Evolutionary conservation across 2,113 vertebrate genomes (phyloP).

Genomic region (Natator depressus): DNA sequence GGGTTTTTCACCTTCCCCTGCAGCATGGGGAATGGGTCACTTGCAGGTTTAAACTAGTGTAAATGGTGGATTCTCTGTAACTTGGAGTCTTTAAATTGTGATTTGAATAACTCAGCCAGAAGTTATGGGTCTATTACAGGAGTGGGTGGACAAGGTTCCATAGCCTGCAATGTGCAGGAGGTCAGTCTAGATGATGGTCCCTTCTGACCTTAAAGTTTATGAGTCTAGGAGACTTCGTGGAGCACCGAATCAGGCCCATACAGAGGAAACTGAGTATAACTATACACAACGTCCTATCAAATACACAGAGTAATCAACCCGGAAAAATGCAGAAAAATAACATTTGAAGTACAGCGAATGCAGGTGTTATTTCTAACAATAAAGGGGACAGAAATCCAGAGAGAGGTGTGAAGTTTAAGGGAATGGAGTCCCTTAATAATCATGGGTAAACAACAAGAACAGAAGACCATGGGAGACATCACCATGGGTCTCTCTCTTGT

Average conservation of each 20-base stretch:
- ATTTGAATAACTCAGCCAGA: background rate
- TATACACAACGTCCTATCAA: rapidly evolving
- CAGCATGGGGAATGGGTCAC: background rate
- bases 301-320: too few species aligned
- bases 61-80: background rate
- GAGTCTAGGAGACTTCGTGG: background rate
- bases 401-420: background rate
- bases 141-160: background rate
- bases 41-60: too few species aligned
- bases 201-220: background rate
- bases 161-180: background rate
- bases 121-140: background rate
- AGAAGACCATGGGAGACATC: background rate
- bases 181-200: background rate
- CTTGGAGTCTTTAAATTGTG: background rate
- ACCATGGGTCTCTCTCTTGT: rapidly evolving
- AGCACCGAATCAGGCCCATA: background rate
- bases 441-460: background rate
- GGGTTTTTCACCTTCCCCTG: background rate
- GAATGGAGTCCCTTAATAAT: too few species aligned
- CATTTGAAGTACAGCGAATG: rapidly evolving
- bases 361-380: background rate
- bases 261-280: background rate
- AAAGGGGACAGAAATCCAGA: background rate
- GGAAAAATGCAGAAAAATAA: background rate